Evolutionary conservation across 2,797 vertebrate genomes (phyloP), one percentile per base, ranked within the genome.

Genomic region (Chiroxiphia lanceolata): DNA sequence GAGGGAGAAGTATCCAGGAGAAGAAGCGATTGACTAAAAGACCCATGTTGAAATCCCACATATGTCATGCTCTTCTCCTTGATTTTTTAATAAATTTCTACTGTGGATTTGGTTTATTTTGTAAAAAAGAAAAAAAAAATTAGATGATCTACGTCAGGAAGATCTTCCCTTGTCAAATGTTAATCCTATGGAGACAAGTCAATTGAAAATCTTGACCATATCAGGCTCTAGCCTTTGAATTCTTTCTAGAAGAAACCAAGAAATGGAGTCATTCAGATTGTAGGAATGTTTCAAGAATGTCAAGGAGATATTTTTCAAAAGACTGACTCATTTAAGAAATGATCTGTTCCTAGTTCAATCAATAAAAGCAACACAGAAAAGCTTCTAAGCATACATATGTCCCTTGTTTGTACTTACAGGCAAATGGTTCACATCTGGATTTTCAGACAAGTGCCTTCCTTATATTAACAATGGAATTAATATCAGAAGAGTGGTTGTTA

Each of bases 361-460:
- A 92, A 36, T 47, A 59, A 33, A 83, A 82, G 67, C n/a, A 76
- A n/a, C 15, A 57, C 13, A 50, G 63, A 68, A 85, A 79, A 87
- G 63, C 33, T 82, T 27, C 38, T 89, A 64, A 59, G 27, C 5
- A 26, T 31, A 15, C 11, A 13, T 19, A 72, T 47, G 91, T 59
- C 36, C 11, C 77, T 68, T 38, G 14, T 75, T 94, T 92, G 16
- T 63, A 69, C 22, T 74, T 79, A 68, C 11, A 64, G 20, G 8
- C 9, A 36, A 40, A 56, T 34, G 17, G 14, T 56, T 38, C 69
- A 76, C 57, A 90, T 34, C 74, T 95, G 89, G 92, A 94, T 91
- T 96, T 94, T 93, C 48, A 76, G 64, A 83, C 33, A 83, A 94
- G 34, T 54, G 15, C 26, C 54, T 74, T 92, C 83, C 20, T 94